A percentile compares a stretch with the other conserved stretches of the same genome.
phyloP scores from a whole-genome alignment of 2,797 vertebrate species.

The Spheniscus humboldti region DNA sequence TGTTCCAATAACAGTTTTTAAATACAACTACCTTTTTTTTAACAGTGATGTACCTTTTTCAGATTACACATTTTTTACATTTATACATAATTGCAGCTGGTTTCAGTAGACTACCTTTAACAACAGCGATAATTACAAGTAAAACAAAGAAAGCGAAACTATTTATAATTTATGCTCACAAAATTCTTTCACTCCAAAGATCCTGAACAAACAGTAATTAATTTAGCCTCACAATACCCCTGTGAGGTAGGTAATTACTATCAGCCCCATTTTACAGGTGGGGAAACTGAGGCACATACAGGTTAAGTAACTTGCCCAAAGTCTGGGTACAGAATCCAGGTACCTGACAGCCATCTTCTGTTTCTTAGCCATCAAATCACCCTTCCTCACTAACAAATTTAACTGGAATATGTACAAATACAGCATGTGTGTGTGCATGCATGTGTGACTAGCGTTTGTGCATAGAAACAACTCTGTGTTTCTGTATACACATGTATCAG shows the following conservation, averaged over 20 bases:
- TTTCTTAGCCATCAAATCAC: not conserved
- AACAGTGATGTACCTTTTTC: not conserved
- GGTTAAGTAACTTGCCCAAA: not conserved
- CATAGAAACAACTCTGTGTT: not conserved
- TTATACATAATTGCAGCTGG: not conserved
- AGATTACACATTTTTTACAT: not conserved
- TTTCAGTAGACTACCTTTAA: not conserved
- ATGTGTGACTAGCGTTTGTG: not conserved
- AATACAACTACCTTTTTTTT: not conserved
- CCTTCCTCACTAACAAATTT: not conserved
- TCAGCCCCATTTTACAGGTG: not conserved
- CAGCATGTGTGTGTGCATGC: not conserved
- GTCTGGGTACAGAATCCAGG: not conserved
- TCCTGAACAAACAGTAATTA: not conserved
- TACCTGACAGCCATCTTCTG: not conserved
- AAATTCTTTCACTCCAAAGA: not conserved
- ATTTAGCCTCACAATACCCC: constrained; percentile 1
- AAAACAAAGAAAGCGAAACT: not conserved
- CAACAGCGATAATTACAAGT: not conserved
- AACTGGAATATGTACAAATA: not conserved
- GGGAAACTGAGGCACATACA: not conserved
- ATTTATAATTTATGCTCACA: not conserved
- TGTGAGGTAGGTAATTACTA: not conserved
- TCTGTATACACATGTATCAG: not conserved
- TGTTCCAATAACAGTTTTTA: not conserved